phyloP scores from a whole-genome alignment of 2,888 invertebrate genomes.

The Eudasyphora cyanicolor region DNA sequence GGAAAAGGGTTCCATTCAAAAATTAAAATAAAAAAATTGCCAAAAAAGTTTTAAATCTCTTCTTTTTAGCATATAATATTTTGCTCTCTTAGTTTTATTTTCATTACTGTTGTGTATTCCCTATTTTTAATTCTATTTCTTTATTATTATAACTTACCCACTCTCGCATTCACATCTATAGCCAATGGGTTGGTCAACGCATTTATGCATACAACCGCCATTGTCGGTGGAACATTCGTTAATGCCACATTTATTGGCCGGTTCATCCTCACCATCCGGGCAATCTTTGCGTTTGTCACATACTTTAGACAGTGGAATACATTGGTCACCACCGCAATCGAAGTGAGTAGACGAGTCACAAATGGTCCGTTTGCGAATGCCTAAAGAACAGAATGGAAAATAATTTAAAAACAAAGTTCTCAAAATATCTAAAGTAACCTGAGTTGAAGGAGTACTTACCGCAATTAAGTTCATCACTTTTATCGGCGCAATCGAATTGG shows the following conservation, averaged over 20 bases:
- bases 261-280: constrained; percentile 93
- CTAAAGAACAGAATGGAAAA: neutral
- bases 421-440: neutral
- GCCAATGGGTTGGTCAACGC: constrained; percentile 90
- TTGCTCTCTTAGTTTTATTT: too few relatives aligned
- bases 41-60: too few relatives aligned
- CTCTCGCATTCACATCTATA: constrained; percentile 90
- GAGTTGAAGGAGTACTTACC: constrained; percentile 83
- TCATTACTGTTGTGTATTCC: too few relatives aligned
- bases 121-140: neutral
- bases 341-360: constrained; percentile 91
- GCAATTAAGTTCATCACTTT: constrained; percentile 92
- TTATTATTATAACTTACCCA: constrained; percentile 81
- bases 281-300: constrained; percentile 94
- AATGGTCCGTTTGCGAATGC: constrained; percentile 74
- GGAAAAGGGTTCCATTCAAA: too few relatives aligned
- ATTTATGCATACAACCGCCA: constrained; percentile 92
- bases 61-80: too few relatives aligned
- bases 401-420: neutral
- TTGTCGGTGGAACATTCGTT: constrained; percentile 90
- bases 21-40: too few relatives aligned
- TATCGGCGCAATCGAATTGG: constrained; percentile 89
- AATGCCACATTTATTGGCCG: constrained; percentile 86
- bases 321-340: constrained; percentile 91
- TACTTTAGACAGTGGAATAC: constrained; percentile 89